Conservation (phyloP, 1,140 invertebrate species). For the Neodiprion virginianus region DNA sequence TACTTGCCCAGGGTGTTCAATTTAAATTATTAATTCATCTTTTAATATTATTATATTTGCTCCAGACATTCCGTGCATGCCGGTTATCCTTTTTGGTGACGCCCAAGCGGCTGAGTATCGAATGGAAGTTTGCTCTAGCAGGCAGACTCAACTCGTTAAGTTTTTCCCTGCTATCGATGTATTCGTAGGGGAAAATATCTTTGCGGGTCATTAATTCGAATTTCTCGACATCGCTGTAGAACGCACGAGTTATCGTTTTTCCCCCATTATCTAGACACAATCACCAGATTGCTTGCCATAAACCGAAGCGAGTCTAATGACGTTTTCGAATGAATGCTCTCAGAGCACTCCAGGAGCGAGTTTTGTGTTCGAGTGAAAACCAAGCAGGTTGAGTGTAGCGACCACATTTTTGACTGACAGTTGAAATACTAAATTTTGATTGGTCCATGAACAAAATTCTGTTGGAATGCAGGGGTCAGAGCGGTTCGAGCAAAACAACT, state of each 20-base stretch:
- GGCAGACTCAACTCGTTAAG: slow-evolving; percentile 28
- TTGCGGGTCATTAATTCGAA: slow-evolving; percentile 35
- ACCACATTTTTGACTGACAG: too few species aligned
- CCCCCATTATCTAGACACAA: slow-evolving; percentile 13
- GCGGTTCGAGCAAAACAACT: too few species aligned
- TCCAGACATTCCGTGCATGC: slow-evolving; percentile 52
- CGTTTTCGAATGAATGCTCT: too few species aligned
- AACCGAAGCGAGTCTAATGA: too few species aligned
- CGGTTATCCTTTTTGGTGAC: slow-evolving; percentile 48
- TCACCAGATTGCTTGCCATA: too few species aligned
- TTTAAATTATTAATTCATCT: slow-evolving; percentile 36
- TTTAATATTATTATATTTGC: too few species aligned
- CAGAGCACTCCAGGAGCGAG: too few species aligned
- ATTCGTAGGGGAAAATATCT: slow-evolving; percentile 45
- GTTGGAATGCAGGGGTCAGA: too few species aligned
- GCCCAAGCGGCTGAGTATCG: slow-evolving; percentile 36
- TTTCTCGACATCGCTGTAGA: slow-evolving; percentile 13
- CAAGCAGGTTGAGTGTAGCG: too few species aligned
- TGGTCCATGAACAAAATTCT: too few species aligned
- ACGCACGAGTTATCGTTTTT: slow-evolving; percentile 10
- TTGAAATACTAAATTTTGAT: too few species aligned
- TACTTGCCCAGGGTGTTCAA: slow-evolving; percentile 52
- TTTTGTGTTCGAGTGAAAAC: too few species aligned
- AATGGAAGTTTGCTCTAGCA: slow-evolving; percentile 44
- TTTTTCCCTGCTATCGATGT: slow-evolving; percentile 36